Conservation (phyloP, 1,140 invertebrate species). For the Agrypnia vestita region DNA sequence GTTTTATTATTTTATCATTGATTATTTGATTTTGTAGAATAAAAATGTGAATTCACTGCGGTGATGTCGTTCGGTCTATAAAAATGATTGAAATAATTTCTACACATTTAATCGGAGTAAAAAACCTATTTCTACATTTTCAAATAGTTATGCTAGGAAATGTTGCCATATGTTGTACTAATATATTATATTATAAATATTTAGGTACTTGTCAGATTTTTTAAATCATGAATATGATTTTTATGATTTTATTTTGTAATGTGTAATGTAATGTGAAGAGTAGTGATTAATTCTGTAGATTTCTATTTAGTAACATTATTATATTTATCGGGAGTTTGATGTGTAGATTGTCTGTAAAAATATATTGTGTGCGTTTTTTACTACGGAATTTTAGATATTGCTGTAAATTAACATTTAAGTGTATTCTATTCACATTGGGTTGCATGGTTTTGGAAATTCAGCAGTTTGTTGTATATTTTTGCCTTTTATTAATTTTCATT, state of each 20-base stretch:
- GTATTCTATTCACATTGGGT: too few relatives aligned
- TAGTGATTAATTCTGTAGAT: background rate
- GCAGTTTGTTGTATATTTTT: too few relatives aligned
- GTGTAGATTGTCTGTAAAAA: conserved; percentile 5
- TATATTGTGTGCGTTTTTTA: background rate
- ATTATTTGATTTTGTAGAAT: too few relatives aligned
- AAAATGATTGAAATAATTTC: too few relatives aligned
- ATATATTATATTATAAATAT: conserved; percentile 18
- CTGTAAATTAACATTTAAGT: too few relatives aligned
- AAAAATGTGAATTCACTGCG: too few relatives aligned
- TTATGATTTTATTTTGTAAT: conserved; percentile 7
- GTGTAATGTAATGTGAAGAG: background rate
- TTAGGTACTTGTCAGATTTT: background rate
- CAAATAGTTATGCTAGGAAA: conserved; percentile 14
- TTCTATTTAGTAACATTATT: conserved; percentile 6
- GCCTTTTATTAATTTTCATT: background rate
- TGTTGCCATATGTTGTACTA: conserved; percentile 33
- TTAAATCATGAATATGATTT: conserved; percentile 7
- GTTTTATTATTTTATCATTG: too few relatives aligned
- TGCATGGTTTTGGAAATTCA: too few relatives aligned
- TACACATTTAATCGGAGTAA: too few relatives aligned
- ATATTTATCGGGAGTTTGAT: background rate
- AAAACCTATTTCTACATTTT: background rate
- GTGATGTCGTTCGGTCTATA: too few relatives aligned
- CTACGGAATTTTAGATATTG: too few relatives aligned